phyloP scores from a whole-genome alignment of 2,888 invertebrate genomes.

The Linnaemya tessellans region DNA sequence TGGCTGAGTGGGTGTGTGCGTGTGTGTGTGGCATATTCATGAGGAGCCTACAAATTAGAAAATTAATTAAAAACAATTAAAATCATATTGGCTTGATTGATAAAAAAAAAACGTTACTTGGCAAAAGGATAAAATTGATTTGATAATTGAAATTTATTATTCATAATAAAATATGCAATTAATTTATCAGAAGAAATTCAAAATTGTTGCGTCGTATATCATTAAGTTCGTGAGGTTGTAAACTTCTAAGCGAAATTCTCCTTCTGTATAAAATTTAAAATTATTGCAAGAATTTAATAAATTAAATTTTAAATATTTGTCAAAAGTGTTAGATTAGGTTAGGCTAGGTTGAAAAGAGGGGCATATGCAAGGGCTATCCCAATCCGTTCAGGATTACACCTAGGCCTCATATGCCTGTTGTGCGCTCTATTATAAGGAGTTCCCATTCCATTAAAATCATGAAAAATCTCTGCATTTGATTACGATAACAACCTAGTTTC shows the following conservation, averaged over 20 bases:
- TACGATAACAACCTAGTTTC: too few species aligned
- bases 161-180: background rate
- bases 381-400: too few species aligned
- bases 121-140: background rate
- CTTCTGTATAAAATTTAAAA: too few species aligned
- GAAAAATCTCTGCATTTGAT: too few species aligned
- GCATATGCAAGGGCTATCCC: too few species aligned
- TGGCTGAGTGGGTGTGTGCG: background rate
- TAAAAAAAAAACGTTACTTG: background rate
- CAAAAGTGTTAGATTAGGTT: too few species aligned
- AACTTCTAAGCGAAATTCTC: background rate
- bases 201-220: background rate
- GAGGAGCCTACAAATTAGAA: background rate
- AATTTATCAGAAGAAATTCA: background rate
- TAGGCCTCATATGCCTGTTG: too few species aligned
- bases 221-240: background rate
- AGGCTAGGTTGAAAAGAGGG: too few species aligned
- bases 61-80: constrained; percentile 28
- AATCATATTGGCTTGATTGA: background rate
- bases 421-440: too few species aligned
- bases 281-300: too few species aligned
- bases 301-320: too few species aligned
- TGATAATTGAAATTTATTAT: constrained; percentile 11
- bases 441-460: too few species aligned
- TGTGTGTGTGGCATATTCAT: background rate